Evolutionary conservation across 1,140 invertebrate species (phyloP).

Genomic region (Melitaea cinxia): DNA sequence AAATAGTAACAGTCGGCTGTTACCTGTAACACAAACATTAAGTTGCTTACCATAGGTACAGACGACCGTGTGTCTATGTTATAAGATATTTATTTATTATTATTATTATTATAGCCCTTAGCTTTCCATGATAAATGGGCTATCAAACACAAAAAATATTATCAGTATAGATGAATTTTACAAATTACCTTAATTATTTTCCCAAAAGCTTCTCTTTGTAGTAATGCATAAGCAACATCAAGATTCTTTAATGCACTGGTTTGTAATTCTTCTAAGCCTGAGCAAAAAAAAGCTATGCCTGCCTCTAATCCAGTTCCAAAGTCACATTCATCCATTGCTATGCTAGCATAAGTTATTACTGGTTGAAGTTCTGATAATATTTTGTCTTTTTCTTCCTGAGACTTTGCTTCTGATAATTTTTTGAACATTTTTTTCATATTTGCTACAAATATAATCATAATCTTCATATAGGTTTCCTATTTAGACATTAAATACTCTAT

Average conservation of each 20-base stretch:
- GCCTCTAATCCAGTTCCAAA: slow-evolving; percentile 95
- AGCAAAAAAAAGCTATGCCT: slow-evolving; percentile 92
- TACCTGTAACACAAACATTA: no score
- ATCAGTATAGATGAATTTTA: neutral
- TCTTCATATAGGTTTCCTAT: neutral
- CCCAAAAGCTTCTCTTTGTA: slow-evolving; percentile 87
- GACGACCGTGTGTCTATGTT: no score
- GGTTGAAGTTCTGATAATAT: slow-evolving; percentile 87
- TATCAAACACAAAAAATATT: no score
- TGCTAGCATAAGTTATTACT: slow-evolving; percentile 90
- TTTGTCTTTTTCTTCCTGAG: slow-evolving; percentile 83
- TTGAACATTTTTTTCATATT: slow-evolving; percentile 88
- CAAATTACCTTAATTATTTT: slow-evolving; percentile 85
- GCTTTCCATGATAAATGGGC: no score
- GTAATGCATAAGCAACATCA: slow-evolving; percentile 88
- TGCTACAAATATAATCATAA: slow-evolving; percentile 81
- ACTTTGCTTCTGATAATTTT: slow-evolving; percentile 84
- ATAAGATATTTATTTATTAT: no score
- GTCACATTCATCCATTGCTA: slow-evolving; percentile 96
- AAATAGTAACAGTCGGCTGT: no score
- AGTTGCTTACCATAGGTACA: no score
- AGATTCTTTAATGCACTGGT: slow-evolving; percentile 85
- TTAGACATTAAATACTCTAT: neutral
- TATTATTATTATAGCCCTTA: no score
- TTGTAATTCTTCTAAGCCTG: slow-evolving; percentile 87